phyloP scores from a whole-genome alignment of 2,888 invertebrate species.

The Tholera decimalis region DNA sequence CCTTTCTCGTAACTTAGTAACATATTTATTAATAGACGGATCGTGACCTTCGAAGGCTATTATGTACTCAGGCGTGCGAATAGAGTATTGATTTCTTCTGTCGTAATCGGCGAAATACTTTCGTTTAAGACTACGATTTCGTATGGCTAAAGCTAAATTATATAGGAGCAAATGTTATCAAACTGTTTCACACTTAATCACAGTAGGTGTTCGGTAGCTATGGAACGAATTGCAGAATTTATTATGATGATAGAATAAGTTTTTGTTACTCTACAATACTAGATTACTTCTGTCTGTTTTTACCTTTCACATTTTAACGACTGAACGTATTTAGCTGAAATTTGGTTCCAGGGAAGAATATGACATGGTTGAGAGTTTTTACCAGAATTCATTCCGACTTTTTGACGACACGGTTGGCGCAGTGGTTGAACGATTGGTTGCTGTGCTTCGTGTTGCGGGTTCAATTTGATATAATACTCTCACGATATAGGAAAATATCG shows the following conservation, averaged over 20 bases:
- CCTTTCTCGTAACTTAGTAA: slow-evolving; percentile 8
- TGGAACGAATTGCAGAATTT: background rate
- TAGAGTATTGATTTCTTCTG: slow-evolving; percentile 3
- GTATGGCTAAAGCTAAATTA: background rate
- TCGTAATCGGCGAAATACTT: background rate
- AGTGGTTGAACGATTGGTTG: too few relatives aligned
- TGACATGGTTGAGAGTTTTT: too few relatives aligned
- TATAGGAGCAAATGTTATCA: background rate
- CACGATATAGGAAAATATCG: too few relatives aligned
- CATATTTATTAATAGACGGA: slow-evolving; percentile 16
- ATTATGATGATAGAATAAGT: background rate
- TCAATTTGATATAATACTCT: too few relatives aligned
- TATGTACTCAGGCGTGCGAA: slow-evolving; percentile 5
- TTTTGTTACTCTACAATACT: too few relatives aligned
- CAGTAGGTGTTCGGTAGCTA: background rate
- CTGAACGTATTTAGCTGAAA: too few relatives aligned
- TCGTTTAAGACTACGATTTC: background rate
- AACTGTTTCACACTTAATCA: background rate
- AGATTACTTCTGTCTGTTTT: too few relatives aligned
- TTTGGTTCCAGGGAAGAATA: too few relatives aligned
- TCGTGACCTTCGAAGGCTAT: slow-evolving; percentile 21
- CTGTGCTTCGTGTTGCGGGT: too few relatives aligned
- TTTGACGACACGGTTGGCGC: too few relatives aligned
- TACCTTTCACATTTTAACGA: too few relatives aligned
- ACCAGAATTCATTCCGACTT: too few relatives aligned